Evolutionary conservation across 2,888 invertebrate genomes (phyloP), one percentile per base, ranked within the genome.

Genomic region (Clunio marinus): DNA sequence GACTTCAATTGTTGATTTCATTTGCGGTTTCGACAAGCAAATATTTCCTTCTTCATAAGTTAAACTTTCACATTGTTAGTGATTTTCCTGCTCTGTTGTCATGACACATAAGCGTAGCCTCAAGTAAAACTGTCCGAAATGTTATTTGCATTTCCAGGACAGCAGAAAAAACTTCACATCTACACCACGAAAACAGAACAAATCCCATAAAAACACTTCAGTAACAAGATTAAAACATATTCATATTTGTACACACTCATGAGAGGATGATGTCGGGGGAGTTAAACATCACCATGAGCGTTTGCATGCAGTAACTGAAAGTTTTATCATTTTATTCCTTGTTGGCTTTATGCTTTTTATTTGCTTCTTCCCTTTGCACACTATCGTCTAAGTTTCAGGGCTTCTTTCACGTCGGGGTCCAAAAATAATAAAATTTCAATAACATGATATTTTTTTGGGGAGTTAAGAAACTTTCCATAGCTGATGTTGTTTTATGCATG

Each of bases 171-270:
- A 41, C 2, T 41, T 32, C 32, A 8, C 32, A 10, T 32, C 32
- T 5, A 10, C 5, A 32, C 32, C n/a, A n/a, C n/a, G n/a, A n/a
- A n/a, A n/a, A 45, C 7, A 45, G 7, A 45, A 7, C 5, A 35
- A 59, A 62, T 62, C 62, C 62, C 62, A 62, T 62, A 62, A 62
- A 62, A 62, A 62, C 62, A 62, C 62, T 41, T 41, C 41, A 41
- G 62, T 62, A 62, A 62, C 62, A 45, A 62, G 62, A 62, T 62
- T 62, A 62, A 62, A 62, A 41, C 62, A 41, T 41, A 62, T 62
- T 62, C 62, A 62, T 62, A 62, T 62, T 20, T 25, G 62, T 25
- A 25, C 22, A 45, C 24, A 41, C 24, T 20, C 60, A 60, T 17
- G 35, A 35, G 3, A 25, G n/a, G 24, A 20, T 17, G 59, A 32